phyloP scores from a whole-genome alignment of 2,797 vertebrate species.

The Potorous gilbertii region DNA sequence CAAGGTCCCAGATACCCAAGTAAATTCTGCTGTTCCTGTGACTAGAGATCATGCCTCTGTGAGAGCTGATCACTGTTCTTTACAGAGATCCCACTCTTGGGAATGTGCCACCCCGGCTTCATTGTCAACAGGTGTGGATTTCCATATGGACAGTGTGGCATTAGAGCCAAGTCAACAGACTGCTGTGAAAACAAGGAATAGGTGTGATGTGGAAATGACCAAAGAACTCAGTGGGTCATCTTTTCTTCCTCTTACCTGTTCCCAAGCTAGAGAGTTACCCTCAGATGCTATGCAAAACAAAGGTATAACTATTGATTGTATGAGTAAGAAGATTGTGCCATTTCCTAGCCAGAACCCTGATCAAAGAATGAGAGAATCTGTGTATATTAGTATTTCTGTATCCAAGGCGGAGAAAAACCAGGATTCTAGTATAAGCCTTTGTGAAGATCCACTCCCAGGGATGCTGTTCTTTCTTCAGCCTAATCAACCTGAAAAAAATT shows the following conservation, averaged over 20 bases:
- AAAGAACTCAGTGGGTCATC: constrained; percentile 64
- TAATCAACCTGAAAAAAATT: constrained; percentile 50
- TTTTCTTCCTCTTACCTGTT: constrained; percentile 56
- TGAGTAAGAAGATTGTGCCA: constrained; percentile 50
- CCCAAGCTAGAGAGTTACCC: constrained; percentile 56
- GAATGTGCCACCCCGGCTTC: constrained; percentile 40
- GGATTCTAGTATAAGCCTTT: constrained; percentile 38
- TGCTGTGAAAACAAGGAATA: constrained; percentile 55
- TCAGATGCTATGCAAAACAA: constrained; percentile 36
- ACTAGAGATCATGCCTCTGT: constrained; percentile 15
- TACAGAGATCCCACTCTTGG: constrained; percentile 68
- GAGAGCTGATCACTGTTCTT: neutral
- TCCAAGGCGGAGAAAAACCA: constrained; percentile 78
- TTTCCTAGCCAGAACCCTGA: constrained; percentile 68
- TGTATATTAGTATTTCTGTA: constrained; percentile 82
- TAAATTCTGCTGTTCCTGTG: constrained; percentile 38
- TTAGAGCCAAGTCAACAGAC: constrained; percentile 69
- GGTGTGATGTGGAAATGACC: constrained; percentile 58
- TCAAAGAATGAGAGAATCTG: constrained; percentile 74
- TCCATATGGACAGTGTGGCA: constrained; percentile 50
- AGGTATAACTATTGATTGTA: constrained; percentile 38
- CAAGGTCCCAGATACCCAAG: constrained; percentile 48
- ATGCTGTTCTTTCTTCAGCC: constrained; percentile 89
- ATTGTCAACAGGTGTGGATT: constrained; percentile 65
- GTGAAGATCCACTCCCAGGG: constrained; percentile 90